These are phyloP conservation scores for Dione vanillae DNA, from an alignment of 2,888 invertebrate species.

Conservation along the genomic window DNA sequence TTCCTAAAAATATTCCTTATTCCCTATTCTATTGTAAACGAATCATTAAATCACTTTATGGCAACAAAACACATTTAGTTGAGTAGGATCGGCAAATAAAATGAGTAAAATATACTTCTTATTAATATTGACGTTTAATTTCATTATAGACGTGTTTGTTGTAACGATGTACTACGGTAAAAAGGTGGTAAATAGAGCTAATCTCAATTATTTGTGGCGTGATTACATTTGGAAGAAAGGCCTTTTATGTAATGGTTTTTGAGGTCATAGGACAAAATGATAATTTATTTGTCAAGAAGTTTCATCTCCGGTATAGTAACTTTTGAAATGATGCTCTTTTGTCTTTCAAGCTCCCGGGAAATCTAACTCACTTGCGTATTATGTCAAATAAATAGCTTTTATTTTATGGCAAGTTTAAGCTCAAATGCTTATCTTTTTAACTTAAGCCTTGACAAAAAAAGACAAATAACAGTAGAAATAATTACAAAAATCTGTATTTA, in stretches of 20 bases:
- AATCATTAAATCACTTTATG: too few relatives aligned
- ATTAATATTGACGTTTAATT: not conserved
- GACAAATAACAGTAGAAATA: too few relatives aligned
- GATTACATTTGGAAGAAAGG: conserved; percentile 21
- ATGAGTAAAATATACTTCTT: not conserved
- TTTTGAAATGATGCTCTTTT: conserved; percentile 27
- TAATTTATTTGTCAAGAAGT: conserved; percentile 30
- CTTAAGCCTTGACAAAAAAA: too few relatives aligned
- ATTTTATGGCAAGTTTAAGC: not conserved
- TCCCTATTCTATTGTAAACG: too few relatives aligned
- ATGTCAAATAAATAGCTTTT: conserved; percentile 18
- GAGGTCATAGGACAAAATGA: conserved; percentile 20
- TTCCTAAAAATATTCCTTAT: too few relatives aligned
- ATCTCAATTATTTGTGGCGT: conserved; percentile 4
- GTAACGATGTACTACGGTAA: not conserved
- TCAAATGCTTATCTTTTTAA: not conserved
- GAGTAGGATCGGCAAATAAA: too few relatives aligned
- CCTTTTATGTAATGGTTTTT: conserved; percentile 24
- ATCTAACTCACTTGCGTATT: conserved; percentile 19
- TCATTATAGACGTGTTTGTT: not conserved
- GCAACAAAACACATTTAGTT: too few relatives aligned
- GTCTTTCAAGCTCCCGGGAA: conserved; percentile 20
- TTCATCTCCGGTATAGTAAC: conserved; percentile 22
- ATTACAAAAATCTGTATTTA: too few relatives aligned
- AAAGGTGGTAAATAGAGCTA: not conserved